phyloP scores from a whole-genome alignment of 2,797 vertebrate species.

The Onychomys torridus region DNA sequence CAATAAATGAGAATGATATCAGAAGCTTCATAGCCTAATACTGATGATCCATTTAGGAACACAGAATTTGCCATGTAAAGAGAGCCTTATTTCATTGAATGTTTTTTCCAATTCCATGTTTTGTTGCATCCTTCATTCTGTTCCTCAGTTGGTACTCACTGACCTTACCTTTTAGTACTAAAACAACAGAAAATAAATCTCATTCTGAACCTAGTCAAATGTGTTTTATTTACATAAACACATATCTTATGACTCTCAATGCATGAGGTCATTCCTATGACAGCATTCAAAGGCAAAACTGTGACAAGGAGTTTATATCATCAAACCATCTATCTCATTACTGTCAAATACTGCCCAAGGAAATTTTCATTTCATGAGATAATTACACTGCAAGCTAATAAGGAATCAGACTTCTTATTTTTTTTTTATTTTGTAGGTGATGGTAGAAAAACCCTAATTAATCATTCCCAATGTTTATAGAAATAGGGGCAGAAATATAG shows the following conservation, averaged over 20 bases:
- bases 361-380: conserved; percentile 45
- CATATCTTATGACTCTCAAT: not conserved
- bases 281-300: conserved; percentile 48
- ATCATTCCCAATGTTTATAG: not conserved
- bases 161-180: not conserved
- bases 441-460: not conserved
- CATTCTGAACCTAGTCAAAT: not conserved
- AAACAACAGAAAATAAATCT: conserved; percentile 42
- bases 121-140: not conserved
- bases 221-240: conserved; percentile 12
- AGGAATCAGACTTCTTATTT: conserved; percentile 24
- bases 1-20: not conserved
- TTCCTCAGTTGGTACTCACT: conserved; percentile 19
- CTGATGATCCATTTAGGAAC: not conserved
- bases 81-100: not conserved
- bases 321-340: not conserved
- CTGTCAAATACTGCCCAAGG: conserved; percentile 29
- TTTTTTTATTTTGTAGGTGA: conserved; percentile 39
- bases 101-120: not conserved
- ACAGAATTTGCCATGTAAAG: not conserved
- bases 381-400: conserved; percentile 50
- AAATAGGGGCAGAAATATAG: not conserved
- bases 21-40: not conserved
- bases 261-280: conserved; percentile 40
- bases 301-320: conserved; percentile 57